A percentile compares a stretch with the other conserved stretches of the same genome.
Conservation (phyloP, 2,113 vertebrate genomes). For the Psophia crepitans region DNA sequence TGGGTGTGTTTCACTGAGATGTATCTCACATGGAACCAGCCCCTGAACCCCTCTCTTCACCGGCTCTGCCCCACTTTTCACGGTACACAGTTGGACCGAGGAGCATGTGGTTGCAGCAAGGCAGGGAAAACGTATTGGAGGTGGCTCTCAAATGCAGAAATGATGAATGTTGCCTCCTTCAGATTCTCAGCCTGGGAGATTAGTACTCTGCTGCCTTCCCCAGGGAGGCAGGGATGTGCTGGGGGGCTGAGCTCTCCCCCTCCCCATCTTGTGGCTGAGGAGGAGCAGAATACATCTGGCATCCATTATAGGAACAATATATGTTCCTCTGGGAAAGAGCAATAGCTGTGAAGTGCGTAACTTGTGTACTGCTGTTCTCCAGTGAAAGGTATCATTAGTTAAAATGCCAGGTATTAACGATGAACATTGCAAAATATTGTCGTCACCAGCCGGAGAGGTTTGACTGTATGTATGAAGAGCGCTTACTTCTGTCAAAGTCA, state of each 20-base stretch:
- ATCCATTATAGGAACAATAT: background rate
- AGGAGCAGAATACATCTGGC: background rate
- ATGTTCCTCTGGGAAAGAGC: background rate
- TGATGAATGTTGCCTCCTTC: background rate
- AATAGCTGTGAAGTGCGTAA: background rate
- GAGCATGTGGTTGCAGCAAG: background rate
- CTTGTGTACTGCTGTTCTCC: background rate
- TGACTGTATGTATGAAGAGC: background rate
- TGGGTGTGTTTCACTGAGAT: background rate
- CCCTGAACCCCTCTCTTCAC: fast-evolving
- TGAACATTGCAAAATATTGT: background rate
- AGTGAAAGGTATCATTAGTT: background rate
- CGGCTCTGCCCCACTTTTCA: fast-evolving
- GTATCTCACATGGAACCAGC: background rate
- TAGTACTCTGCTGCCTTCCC: background rate
- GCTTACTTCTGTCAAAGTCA: background rate
- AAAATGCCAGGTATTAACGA: background rate
- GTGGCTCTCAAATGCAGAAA: background rate
- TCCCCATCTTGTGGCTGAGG: background rate
- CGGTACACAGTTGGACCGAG: background rate
- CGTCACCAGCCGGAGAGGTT: background rate
- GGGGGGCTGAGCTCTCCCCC: background rate
- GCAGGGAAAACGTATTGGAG: background rate
- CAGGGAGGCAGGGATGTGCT: background rate
- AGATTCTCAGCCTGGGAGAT: background rate